Percentiles rank a stretch among this genome's conserved stretches.
phyloP scores from a whole-genome alignment of 2,797 vertebrate species.

The Antrozous pallidus region DNA sequence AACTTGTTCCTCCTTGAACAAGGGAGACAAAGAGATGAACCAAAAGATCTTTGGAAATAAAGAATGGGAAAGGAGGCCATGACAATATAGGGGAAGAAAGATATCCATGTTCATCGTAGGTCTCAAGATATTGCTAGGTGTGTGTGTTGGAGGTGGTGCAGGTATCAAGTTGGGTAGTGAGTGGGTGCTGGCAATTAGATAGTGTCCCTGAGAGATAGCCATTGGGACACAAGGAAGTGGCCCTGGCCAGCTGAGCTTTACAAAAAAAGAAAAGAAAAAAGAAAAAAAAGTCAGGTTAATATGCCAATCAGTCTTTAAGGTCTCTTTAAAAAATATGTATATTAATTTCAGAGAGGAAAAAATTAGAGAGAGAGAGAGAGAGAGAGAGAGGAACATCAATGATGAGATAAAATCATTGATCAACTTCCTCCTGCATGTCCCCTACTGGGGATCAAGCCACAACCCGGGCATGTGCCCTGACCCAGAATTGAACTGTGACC shows the following conservation, averaged over 20 bases:
- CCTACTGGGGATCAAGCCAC: too few relatives aligned
- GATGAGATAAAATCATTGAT: too few relatives aligned
- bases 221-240: neutral
- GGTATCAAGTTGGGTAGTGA: neutral
- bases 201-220: neutral
- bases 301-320: neutral
- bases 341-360: too few relatives aligned
- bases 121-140: neutral
- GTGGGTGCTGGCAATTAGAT: neutral
- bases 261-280: neutral
- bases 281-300: neutral
- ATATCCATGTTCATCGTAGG: neutral
- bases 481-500: too few relatives aligned
- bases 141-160: neutral
- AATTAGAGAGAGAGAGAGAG: too few relatives aligned
- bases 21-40: neutral
- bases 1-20: neutral
- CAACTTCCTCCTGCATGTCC: too few relatives aligned
- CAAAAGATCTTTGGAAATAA: slow-evolving; percentile 33
- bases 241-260: neutral
- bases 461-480: too few relatives aligned
- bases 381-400: too few relatives aligned
- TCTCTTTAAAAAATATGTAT: too few relatives aligned
- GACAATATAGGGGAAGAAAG: neutral
- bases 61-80: neutral